phyloP scores from a whole-genome alignment of 2,113 vertebrate species.

The Ammospiza caudacuta region DNA sequence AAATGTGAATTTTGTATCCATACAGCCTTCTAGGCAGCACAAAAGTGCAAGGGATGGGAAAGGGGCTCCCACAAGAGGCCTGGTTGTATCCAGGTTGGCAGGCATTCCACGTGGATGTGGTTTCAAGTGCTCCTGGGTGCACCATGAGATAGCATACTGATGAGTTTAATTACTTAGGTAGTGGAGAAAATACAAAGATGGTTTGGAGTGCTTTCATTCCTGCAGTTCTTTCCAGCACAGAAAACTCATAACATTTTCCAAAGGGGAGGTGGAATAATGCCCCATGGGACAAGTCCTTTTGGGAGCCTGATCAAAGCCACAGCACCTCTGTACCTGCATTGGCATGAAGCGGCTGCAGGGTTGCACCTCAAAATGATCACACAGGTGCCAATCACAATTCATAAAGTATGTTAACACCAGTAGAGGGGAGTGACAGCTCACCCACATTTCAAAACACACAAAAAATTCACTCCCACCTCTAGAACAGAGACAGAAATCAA shows the following conservation, averaged over 20 bases:
- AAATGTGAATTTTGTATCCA: not conserved
- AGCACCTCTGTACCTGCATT: not conserved
- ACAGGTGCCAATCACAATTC: conserved; percentile 23
- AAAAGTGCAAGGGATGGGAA: not conserved
- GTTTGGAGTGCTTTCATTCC: not conserved
- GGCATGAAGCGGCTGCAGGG: not conserved
- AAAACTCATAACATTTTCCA: not conserved
- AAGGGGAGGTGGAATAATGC: not conserved
- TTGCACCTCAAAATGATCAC: not conserved
- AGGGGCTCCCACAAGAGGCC: not conserved
- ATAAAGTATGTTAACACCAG: not conserved
- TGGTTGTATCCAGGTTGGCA: not conserved
- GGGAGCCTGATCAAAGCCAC: not conserved
- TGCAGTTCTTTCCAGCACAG: not conserved
- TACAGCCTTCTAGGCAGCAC: not conserved
- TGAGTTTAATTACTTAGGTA: not conserved
- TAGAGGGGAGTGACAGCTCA: not conserved
- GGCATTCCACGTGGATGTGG: not conserved
- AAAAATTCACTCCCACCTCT: not conserved
- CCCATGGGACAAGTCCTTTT: not conserved
- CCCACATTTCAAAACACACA: not conserved
- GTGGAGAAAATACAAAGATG: not conserved
- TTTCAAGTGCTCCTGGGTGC: not conserved
- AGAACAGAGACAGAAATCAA: not conserved
- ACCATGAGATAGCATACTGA: not conserved